Base-by-base conservation (phyloP, 2,797 vertebrate species). In the Sparus aurata region DNA sequence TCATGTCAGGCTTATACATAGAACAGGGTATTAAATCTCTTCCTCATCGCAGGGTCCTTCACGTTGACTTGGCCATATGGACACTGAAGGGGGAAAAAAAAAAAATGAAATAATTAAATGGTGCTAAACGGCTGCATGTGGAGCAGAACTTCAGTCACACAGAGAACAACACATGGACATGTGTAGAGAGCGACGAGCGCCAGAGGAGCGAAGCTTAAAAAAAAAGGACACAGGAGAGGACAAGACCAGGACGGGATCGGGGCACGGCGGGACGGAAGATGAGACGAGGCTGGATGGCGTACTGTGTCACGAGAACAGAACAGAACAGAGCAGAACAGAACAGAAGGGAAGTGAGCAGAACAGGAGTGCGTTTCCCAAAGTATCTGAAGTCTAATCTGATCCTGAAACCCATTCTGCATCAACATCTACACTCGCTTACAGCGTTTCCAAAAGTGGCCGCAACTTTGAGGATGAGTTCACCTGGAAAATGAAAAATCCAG, bases 61-160 rank as follows among this genome's bases (percentile, higher is more conserved):
- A 96, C 94, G 54, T 96, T 96, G 86, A 94, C 93, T 94, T 97
- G 96, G 73, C 95, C 95, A 75, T 96, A 96, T 20, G 96, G 97
- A 96, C 97, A 96, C 97, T 97, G 91, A 73, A 88, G 90, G 92
- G 47, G 53, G 94, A 89, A 4, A 4, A 4, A 89, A 4, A 4
- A 4, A 9, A 86, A 88, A 93, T 38, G 27, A 77, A 64, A 83
- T 25, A 72, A 87, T 77, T 49, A 82, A 84, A 81, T 7, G 12
- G 46, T 63, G 75, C 85, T 84, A 75, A 74, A 76, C 22, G 63
- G 67, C 65, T 34, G 17, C 72, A 84, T 23, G 77, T 69, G 67
- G 68, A 84, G 85, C 2, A 45, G 74, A 75, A 70, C 47, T 72
- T 76, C 23, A 75, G 45, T 85, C 80, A 71, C 77, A 82, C 80